A percentile compares a stretch with the other conserved stretches of the same genome.
phyloP scores from a whole-genome alignment of 1,140 invertebrate genomes.

The Penaeus japonicus region DNA sequence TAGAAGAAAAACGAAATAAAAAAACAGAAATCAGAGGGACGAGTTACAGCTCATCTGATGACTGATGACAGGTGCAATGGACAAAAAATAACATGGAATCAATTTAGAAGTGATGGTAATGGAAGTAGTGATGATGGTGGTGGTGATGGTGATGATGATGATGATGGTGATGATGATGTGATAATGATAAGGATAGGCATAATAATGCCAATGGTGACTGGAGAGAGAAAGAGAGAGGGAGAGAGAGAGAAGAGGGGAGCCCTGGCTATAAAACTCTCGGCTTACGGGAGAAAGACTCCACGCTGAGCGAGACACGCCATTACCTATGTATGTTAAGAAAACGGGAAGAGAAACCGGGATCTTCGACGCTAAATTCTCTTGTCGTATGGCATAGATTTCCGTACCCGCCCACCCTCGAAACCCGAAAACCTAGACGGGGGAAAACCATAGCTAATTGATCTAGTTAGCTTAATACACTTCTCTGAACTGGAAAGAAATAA shows the following conservation, averaged over 20 bases:
- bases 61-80: too few relatives aligned
- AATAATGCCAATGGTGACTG: background rate
- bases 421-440: slow-evolving; percentile 39
- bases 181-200: too few relatives aligned
- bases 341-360: too few relatives aligned
- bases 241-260: background rate
- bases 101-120: too few relatives aligned
- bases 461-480: slow-evolving; percentile 44
- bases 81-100: too few relatives aligned
- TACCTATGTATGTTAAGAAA: slow-evolving; percentile 31
- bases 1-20: too few relatives aligned
- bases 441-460: slow-evolving; percentile 50
- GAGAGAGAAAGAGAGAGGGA: background rate
- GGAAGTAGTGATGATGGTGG: too few relatives aligned
- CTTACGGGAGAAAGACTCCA: background rate
- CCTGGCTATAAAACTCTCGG: background rate
- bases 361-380: too few relatives aligned
- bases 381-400: background rate
- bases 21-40: too few relatives aligned
- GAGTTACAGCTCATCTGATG: too few relatives aligned
- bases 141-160: too few relatives aligned
- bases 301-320: slow-evolving; percentile 22
- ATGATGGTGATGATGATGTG: too few relatives aligned
- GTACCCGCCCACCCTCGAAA: slow-evolving; percentile 6
- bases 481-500: slow-evolving; percentile 20